phyloP scores from a whole-genome alignment of 2,113 vertebrate species.

The Bucco capensis region DNA sequence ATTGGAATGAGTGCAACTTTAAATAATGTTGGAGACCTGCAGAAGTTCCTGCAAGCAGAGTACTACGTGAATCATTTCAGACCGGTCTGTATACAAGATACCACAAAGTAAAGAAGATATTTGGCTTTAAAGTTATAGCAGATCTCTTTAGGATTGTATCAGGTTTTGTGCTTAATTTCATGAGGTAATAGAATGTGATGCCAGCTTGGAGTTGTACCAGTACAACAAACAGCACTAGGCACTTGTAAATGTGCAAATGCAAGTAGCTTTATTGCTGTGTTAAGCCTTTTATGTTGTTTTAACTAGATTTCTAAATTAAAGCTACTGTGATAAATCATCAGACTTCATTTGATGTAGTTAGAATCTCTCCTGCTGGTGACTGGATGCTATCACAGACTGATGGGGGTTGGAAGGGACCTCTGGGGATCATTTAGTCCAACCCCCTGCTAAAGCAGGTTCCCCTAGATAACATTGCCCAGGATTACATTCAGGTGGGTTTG shows the following conservation, averaged over 20 bases:
- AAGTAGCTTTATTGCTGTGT: neutral
- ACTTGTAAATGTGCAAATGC: neutral
- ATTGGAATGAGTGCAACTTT: constrained; percentile 97
- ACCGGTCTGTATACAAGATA: constrained; percentile 78
- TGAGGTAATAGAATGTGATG: neutral
- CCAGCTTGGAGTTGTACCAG: neutral
- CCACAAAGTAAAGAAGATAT: neutral
- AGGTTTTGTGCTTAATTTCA: neutral
- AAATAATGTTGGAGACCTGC: constrained; percentile 89
- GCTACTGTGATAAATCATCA: neutral
- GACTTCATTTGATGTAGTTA: neutral
- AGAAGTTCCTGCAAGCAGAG: constrained; percentile 88
- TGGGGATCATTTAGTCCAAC: too few species aligned
- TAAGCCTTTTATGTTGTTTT: neutral
- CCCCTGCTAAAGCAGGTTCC: too few species aligned
- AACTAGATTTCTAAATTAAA: neutral
- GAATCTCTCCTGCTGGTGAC: neutral
- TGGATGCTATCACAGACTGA: neutral
- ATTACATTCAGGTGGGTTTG: too few species aligned
- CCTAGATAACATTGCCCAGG: too few species aligned
- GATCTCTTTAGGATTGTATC: neutral
- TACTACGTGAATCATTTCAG: constrained; percentile 88
- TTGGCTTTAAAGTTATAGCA: neutral
- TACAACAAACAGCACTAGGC: neutral
- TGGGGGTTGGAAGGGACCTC: too few species aligned